Percentiles rank a stretch among this genome's conserved stretches.
These are phyloP conservation scores for Tribolium freemani DNA, from an alignment of 2,888 invertebrate genomes.

Conservation along the genomic window DNA sequence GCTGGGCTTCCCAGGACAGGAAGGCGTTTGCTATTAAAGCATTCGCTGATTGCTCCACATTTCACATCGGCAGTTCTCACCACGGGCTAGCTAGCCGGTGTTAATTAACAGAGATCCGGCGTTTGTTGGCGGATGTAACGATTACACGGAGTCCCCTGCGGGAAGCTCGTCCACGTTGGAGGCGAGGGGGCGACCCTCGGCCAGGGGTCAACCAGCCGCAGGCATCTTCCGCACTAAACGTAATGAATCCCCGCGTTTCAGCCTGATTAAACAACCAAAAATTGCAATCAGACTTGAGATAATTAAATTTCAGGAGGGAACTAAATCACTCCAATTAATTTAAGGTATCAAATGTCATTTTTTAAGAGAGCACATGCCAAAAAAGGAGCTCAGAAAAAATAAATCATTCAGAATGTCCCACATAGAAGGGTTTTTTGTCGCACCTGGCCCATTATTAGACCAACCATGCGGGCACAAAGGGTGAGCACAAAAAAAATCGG, in stretches of 20 bases:
- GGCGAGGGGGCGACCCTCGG: slow-evolving; percentile 50
- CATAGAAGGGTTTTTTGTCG: slow-evolving; percentile 64
- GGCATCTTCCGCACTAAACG: slow-evolving; percentile 59
- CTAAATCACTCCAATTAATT: slow-evolving; percentile 41
- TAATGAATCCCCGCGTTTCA: slow-evolving; percentile 53
- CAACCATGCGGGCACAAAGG: slow-evolving; percentile 65
- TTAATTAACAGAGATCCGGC: slow-evolving; percentile 62
- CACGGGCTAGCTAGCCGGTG: slow-evolving; percentile 53
- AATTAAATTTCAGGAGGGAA: slow-evolving; percentile 1
- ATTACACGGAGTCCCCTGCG: slow-evolving; percentile 57
- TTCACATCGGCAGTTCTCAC: slow-evolving; percentile 37
- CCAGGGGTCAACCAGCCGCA: slow-evolving; percentile 61
- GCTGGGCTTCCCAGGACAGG: too few species aligned
- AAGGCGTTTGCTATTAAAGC: neutral
- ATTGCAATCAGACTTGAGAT: slow-evolving; percentile 2
- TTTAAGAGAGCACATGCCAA: slow-evolving; percentile 56
- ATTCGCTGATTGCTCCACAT: neutral
- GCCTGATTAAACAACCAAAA: slow-evolving; percentile 8
- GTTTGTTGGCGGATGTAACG: slow-evolving; percentile 61
- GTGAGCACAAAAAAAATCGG: slow-evolving; percentile 54
- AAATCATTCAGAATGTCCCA: slow-evolving; percentile 63
- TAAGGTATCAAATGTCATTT: slow-evolving; percentile 40
- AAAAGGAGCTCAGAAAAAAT: slow-evolving; percentile 56
- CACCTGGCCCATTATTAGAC: slow-evolving; percentile 65
- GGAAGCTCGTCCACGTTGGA: slow-evolving; percentile 43